These are phyloP conservation scores for Dolichomitus sp. DNA, from an alignment of 2,888 invertebrate genomes.

Conservation along the genomic window DNA sequence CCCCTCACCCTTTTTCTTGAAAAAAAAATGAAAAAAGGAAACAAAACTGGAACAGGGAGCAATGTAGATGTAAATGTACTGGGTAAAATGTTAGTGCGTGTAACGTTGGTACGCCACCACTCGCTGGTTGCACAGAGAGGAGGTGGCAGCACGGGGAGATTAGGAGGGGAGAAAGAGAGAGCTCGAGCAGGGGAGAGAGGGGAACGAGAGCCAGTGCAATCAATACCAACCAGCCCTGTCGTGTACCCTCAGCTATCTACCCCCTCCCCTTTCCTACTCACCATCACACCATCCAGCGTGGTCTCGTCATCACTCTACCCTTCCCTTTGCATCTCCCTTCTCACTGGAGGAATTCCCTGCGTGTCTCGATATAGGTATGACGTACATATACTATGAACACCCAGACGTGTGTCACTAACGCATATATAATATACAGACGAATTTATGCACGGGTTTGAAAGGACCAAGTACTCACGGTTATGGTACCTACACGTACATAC, in stretches of 20 bases:
- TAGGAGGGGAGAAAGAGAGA: conserved; percentile 54
- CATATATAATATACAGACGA: conserved; percentile 41
- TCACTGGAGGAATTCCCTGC: conserved; percentile 65
- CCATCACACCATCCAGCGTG: conserved; percentile 61
- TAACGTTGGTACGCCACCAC: conserved; percentile 62
- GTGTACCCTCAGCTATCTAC: conserved; percentile 64
- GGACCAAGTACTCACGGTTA: conserved; percentile 7
- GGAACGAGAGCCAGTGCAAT: conserved; percentile 72
- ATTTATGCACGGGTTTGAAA: conserved; percentile 1
- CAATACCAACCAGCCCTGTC: conserved; percentile 76
- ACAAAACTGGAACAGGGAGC: conserved; percentile 45
- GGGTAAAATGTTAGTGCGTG: conserved; percentile 64
- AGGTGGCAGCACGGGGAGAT: conserved; percentile 44
- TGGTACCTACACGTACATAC: conserved; percentile 10
- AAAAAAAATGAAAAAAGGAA: conserved; percentile 30
- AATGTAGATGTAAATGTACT: conserved; percentile 59
- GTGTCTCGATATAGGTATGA: conserved; percentile 59
- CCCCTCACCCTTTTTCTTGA: conserved; percentile 5
- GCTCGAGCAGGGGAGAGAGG: conserved; percentile 44
- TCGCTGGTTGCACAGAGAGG: conserved; percentile 44
- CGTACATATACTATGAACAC: conserved; percentile 62
- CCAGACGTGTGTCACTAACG: conserved; percentile 59
- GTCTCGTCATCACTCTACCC: conserved; percentile 68
- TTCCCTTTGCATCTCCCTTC: conserved; percentile 44
- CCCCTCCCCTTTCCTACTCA: conserved; percentile 56